phyloP scores from a whole-genome alignment of 92 coral and sea anemone genomes.

The Phenganax subtilis region DNA sequence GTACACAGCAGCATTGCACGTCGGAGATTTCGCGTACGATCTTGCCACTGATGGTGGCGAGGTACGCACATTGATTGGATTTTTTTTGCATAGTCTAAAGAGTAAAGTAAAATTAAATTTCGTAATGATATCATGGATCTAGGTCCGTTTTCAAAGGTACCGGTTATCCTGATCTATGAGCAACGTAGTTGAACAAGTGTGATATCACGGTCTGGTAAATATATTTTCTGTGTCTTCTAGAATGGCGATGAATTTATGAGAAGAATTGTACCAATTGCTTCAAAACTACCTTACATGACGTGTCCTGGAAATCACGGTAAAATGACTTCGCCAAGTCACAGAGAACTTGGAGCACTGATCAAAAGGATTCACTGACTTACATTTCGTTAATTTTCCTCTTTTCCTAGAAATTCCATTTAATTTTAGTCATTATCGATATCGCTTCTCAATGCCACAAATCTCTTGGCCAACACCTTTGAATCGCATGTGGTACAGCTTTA shows the following conservation, averaged over 20 bases:
- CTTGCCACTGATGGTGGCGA: slow-evolving; percentile 61
- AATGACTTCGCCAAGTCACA: not conserved
- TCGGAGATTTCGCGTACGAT: slow-evolving; percentile 79
- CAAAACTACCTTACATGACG: slow-evolving; percentile 69
- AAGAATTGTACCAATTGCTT: slow-evolving; percentile 67
- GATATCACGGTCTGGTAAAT: not conserved
- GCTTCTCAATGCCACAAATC: slow-evolving; percentile 78
- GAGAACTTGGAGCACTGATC: not conserved
- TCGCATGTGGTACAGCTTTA: slow-evolving; percentile 69
- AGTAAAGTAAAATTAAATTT: too few relatives aligned
- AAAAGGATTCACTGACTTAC: not conserved
- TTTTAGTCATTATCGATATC: slow-evolving; percentile 76
- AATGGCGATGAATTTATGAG: slow-evolving; percentile 77
- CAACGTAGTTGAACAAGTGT: too few relatives aligned
- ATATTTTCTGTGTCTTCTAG: slow-evolving; percentile 35
- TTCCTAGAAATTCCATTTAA: slow-evolving; percentile 62
- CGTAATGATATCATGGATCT: not conserved
- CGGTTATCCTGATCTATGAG: too few relatives aligned
- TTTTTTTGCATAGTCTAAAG: not conserved
- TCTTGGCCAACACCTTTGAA: slow-evolving; percentile 57
- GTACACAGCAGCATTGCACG: slow-evolving; percentile 68
- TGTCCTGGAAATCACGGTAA: slow-evolving; percentile 81
- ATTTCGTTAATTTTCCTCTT: slow-evolving; percentile 2
- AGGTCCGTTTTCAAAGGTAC: not conserved
- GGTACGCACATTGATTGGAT: slow-evolving; percentile 44